Evolutionary conservation across 2,113 vertebrate genomes (phyloP).

Genomic region (Sorex fumeus): DNA sequence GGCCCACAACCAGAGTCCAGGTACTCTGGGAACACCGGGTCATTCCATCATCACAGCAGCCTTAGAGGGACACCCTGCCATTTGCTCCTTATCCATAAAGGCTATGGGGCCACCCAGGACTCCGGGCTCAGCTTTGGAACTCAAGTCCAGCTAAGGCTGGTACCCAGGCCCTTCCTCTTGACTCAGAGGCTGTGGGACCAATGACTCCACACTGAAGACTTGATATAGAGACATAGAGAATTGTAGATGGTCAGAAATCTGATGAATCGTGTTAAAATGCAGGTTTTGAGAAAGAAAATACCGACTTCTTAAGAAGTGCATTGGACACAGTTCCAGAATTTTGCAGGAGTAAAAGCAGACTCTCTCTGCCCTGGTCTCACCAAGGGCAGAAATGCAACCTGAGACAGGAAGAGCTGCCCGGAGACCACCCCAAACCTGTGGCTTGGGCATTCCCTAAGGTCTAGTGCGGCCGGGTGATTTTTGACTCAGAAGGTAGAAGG

Average conservation of each 20-base stretch:
- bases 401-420: neutral
- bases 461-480: neutral
- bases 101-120: too few species aligned
- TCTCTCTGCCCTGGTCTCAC: neutral
- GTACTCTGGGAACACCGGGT: neutral
- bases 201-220: too few species aligned
- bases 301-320: neutral
- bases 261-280: neutral
- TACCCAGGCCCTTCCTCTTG: neutral
- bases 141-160: neutral
- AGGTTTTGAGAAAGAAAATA: slow-evolving; percentile 19
- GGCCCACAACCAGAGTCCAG: neutral
- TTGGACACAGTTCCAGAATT: slow-evolving; percentile 3
- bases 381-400: neutral
- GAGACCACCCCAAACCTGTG: neutral
- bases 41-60: neutral
- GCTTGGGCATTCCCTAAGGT: neutral
- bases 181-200: neutral
- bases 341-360: neutral
- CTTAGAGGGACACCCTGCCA: neutral
- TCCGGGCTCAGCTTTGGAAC: neutral
- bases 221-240: neutral
- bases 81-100: neutral
- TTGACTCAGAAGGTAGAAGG: neutral
- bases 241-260: slow-evolving; percentile 40